phyloP scores from a whole-genome alignment of 2,888 invertebrate species.

The Conops quadrifasciatus region DNA sequence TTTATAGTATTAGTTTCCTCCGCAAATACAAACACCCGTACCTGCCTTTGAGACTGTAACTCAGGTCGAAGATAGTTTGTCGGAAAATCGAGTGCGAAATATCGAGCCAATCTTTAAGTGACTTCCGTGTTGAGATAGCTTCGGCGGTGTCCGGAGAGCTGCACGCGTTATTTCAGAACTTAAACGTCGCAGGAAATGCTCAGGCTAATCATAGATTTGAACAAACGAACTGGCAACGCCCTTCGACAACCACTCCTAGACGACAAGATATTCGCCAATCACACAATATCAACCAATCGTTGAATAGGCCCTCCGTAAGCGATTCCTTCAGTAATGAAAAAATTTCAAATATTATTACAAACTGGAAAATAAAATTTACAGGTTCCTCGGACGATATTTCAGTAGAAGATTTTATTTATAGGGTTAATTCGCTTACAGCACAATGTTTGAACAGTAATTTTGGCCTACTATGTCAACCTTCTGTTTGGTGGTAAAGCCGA shows the following conservation, averaged over 20 bases:
- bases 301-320: background rate
- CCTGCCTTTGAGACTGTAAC: background rate
- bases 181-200: background rate
- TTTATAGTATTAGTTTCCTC: background rate
- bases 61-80: background rate
- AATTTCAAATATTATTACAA: constrained; percentile 26
- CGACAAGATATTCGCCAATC: background rate
- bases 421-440: constrained; percentile 24
- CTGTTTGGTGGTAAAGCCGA: constrained; percentile 33
- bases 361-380: constrained; percentile 33
- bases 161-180: background rate
- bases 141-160: constrained; percentile 1
- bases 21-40: background rate
- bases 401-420: constrained; percentile 33
- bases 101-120: background rate
- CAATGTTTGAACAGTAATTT: constrained; percentile 28
- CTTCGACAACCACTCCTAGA: background rate
- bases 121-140: background rate
- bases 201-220: background rate
- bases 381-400: constrained; percentile 27
- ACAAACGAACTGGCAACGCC: background rate
- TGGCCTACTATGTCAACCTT: constrained; percentile 9
- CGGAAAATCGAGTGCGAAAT: constrained; percentile 14
- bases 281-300: background rate
- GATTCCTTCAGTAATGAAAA: constrained; percentile 16